These are phyloP conservation scores for Blennius ocellaris DNA, from an alignment of 2,113 vertebrate genomes.

Conservation along the genomic window DNA sequence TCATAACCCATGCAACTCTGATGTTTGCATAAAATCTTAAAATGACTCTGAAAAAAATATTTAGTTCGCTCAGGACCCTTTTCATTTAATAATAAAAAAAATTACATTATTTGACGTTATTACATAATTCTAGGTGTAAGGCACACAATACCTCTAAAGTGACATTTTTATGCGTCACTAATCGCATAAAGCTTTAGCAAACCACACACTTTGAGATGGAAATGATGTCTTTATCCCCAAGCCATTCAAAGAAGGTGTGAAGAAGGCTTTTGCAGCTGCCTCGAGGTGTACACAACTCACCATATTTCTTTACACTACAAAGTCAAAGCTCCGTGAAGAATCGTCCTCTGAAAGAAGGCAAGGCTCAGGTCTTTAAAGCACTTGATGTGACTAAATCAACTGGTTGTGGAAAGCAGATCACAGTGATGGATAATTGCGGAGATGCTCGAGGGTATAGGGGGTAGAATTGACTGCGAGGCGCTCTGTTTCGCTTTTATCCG, in stretches of 20 bases:
- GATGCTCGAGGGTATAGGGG: constrained; percentile 18
- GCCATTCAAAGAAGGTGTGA: constrained; percentile 29
- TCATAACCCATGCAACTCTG: background rate
- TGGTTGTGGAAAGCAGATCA: constrained; percentile 44
- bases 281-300: constrained; percentile 34
- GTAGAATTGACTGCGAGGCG: constrained; percentile 37
- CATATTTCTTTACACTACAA: constrained; percentile 43
- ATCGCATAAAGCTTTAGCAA: constrained; percentile 54
- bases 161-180: constrained; percentile 44
- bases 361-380: constrained; percentile 24
- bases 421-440: constrained; percentile 44
- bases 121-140: constrained; percentile 20
- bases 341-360: constrained; percentile 14
- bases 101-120: constrained; percentile 37
- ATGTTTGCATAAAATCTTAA: constrained; percentile 11
- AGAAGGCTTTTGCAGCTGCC: constrained; percentile 43
- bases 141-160: constrained; percentile 36
- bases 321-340: constrained; percentile 56
- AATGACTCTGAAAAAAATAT: constrained; percentile 4
- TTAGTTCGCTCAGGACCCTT: constrained; percentile 14
- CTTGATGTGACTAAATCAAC: constrained; percentile 58
- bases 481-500: constrained; percentile 26
- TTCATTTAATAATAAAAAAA: constrained; percentile 33
- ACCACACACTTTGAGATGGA: constrained; percentile 61
- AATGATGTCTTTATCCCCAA: constrained; percentile 38